phyloP scores from a whole-genome alignment of 2,888 invertebrate genomes.

The Mellilla xanthometata region DNA sequence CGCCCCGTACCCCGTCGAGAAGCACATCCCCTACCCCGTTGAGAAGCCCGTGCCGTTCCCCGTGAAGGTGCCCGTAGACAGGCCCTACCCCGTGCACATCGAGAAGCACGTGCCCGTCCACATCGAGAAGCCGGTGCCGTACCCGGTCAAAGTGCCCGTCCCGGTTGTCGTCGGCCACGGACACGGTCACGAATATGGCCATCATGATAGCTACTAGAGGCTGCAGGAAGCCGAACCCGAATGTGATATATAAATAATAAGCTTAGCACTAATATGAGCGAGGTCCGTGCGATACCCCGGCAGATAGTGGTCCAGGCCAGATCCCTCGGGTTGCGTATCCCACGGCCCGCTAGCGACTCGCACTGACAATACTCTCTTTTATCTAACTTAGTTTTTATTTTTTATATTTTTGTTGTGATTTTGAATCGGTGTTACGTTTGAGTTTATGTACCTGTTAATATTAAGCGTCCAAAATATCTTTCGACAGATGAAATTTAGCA shows the following conservation, averaged over 20 bases:
- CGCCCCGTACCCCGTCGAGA: slow-evolving; percentile 84
- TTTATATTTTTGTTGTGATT: slow-evolving; percentile 58
- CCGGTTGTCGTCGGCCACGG: slow-evolving; percentile 75
- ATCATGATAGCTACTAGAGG: slow-evolving; percentile 80
- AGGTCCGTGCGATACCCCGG: slow-evolving; percentile 51
- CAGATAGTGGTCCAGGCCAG: slow-evolving; percentile 54
- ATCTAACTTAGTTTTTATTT: slow-evolving; percentile 51
- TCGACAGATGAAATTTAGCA: slow-evolving; percentile 30
- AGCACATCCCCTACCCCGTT: slow-evolving; percentile 85
- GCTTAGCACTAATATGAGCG: slow-evolving; percentile 70
- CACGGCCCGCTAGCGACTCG: slow-evolving; percentile 55
- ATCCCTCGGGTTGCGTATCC: slow-evolving; percentile 43
- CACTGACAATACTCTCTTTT: slow-evolving; percentile 71
- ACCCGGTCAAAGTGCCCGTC: slow-evolving; percentile 84
- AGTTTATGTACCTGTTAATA: slow-evolving; percentile 81
- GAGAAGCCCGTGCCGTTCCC: slow-evolving; percentile 86
- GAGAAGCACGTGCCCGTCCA: slow-evolving; percentile 85
- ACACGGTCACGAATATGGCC: slow-evolving; percentile 75
- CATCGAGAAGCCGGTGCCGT: slow-evolving; percentile 84
- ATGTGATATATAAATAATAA: slow-evolving; percentile 81
- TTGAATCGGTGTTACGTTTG: slow-evolving; percentile 71
- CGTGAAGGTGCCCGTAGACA: slow-evolving; percentile 84
- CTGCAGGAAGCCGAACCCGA: slow-evolving; percentile 79
- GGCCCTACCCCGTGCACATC: slow-evolving; percentile 85
- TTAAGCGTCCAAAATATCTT: slow-evolving; percentile 42